Base-by-base conservation (phyloP, 2,113 vertebrate species). In the Orthochromis indermauri region DNA sequence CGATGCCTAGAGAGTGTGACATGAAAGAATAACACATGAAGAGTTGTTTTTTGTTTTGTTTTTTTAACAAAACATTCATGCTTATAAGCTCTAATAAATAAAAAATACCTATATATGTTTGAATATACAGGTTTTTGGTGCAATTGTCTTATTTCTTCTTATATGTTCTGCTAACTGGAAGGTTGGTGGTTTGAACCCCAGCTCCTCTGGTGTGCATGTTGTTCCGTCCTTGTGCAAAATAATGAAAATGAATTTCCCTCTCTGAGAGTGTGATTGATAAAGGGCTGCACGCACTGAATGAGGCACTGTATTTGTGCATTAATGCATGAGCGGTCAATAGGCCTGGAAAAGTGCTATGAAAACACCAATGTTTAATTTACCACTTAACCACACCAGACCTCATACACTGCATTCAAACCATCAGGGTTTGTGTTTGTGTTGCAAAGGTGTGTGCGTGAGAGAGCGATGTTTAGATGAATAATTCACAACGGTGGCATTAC, bases 401-500 rank as follows among this genome's bases (percentile, higher is more conserved):
- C 79, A 59, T 76, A 71, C 9, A 17, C 11, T 84, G 24, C 78
- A 85, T 84, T 42, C 84, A 88, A 68, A 37, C 31, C 28, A 49
- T 86, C 6, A 55, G 14, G 68, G 42, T 81, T 84, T 84, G 47
- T 83, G 61, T 42, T 53, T 68, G 59, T 54, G 66, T 57, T 66
- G 82, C 47, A 45, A 76, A 68, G 42, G 28, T 80, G 42, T 33
- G 45, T 86, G 85, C 21, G 21, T 42, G 54, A 57, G 84, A 26
- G 59, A 78, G 81, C 33, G 28, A 14, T 83, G 55, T 79, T 24
- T 59, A 10, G n/a, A 91, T 95, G 66, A 96, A 95, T 93, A 90
- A 94, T 95, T 95, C 33, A 94, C 90, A 91, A 63, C 24, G 45
- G 81, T 86, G 89, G 93, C 90, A 91, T 92, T 84, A 88, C 66